Base-by-base conservation (phyloP, 2,797 vertebrate species). In the Lepus townsendii region DNA sequence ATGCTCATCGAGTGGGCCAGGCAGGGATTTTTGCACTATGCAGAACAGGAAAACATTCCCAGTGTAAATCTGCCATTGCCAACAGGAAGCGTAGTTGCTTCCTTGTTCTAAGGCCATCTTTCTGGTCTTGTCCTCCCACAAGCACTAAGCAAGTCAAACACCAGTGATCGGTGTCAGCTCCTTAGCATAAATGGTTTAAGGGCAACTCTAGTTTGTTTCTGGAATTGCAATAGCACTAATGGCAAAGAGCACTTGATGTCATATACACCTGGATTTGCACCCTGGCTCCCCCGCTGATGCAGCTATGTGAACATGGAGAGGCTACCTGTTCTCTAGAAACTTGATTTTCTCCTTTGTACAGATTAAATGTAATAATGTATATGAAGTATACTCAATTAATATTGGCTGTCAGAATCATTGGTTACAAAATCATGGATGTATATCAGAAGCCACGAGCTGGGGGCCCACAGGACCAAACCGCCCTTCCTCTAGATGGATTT, bases 401-500 rank as follows among this genome's bases (percentile, higher is more conserved):
- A 66, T 73, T 71, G 82, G 54, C 19, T 71, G 14, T 79, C 38
- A 16, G 52, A 52, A 10, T 82, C 63, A 86, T 83, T 42, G 20
- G n/a, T 87, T 68, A 47, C 60, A 30, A 89, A 91, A 72, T 69
- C 38, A 83, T 62, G 78, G 71, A 73, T 87, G 24, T 13, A 4
- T 38, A 47, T 77, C 82, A 84, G 90, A 82, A 80, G 32, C 63
- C 77, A 80, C 9, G 54, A 88, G 82, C 30, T 84, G 60, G 60
- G 95, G 22, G 38, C 72, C 38, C 57, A 60, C 2, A 14, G 52
- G 26, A 11, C 13, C 32, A 68, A 83, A 69, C 52, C 50, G 24
- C 35, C 26, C 75, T 82, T 69, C 66, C 30, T 42, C 17, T 12
- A 38, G 62, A 69, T 79, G 91, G 82, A 13, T 93, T 95, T 90